These are phyloP conservation scores for Heliconius ismenius DNA, from an alignment of 2,888 invertebrate species.

Conservation along the genomic window DNA sequence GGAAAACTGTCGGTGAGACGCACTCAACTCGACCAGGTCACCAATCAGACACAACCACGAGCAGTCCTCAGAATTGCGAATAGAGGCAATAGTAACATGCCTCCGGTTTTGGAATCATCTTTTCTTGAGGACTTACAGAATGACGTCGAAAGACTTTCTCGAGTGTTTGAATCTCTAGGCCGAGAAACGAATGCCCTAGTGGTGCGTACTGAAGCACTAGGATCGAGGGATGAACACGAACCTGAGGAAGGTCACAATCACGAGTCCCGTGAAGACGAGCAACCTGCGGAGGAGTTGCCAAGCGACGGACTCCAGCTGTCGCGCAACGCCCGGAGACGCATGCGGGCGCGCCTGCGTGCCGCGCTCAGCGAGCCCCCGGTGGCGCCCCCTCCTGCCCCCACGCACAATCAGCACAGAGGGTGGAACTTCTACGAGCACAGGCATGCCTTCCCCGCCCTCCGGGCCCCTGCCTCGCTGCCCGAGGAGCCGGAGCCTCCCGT, in stretches of 20 bases:
- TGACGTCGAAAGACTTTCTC: conserved; percentile 65
- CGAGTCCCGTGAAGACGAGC: conserved; percentile 37
- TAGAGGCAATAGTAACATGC: conserved; percentile 53
- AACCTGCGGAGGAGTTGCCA: conserved; percentile 30
- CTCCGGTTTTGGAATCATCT: conserved; percentile 44
- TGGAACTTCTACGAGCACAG: conserved; percentile 20
- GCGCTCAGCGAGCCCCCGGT: conserved; percentile 54
- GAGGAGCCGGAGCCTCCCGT: conserved; percentile 27
- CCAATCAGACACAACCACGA: conserved; percentile 63
- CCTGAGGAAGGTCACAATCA: conserved; percentile 36
- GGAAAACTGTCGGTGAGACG: conserved; percentile 68
- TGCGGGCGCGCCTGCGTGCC: conserved; percentile 63
- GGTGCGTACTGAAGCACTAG: conserved; percentile 59
- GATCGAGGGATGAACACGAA: conserved; percentile 42
- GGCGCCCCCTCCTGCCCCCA: not conserved
- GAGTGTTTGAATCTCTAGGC: conserved; percentile 66
- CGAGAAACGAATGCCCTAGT: conserved; percentile 61
- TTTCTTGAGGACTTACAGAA: conserved; percentile 66
- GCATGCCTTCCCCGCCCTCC: conserved; percentile 34
- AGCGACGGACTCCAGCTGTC: conserved; percentile 51
- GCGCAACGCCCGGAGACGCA: conserved; percentile 67
- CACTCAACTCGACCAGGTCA: conserved; percentile 59
- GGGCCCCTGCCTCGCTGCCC: not conserved
- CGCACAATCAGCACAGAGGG: conserved; percentile 6
- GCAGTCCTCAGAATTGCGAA: conserved; percentile 72